These are phyloP conservation scores for Trichogramma evanescens DNA, from an alignment of 2,888 invertebrate genomes.

Conservation along the genomic window DNA sequence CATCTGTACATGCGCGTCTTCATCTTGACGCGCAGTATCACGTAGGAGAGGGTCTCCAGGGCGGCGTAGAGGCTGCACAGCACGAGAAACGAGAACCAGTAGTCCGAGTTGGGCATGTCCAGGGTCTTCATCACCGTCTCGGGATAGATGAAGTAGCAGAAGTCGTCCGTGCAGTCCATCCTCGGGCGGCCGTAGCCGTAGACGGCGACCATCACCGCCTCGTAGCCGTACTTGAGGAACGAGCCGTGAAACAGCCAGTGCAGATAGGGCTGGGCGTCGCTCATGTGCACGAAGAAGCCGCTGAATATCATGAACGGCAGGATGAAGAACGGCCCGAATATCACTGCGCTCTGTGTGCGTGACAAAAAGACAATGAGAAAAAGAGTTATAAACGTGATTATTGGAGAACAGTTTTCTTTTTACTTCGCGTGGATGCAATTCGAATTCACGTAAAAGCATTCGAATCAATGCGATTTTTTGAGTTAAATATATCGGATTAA, in stretches of 20 bases:
- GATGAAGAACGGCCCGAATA: slow-evolving; percentile 81
- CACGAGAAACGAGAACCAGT: slow-evolving; percentile 59
- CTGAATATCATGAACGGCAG: slow-evolving; percentile 86
- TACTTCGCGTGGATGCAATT: not conserved
- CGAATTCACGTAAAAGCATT: too few species aligned
- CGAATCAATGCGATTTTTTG: too few species aligned
- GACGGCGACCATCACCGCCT: slow-evolving; percentile 72
- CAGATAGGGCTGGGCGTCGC: slow-evolving; percentile 69
- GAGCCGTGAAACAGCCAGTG: slow-evolving; percentile 84
- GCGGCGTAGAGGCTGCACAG: slow-evolving; percentile 59
- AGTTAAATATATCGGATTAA: too few species aligned
- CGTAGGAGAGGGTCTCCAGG: slow-evolving; percentile 60
- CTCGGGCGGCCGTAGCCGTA: slow-evolving; percentile 71
- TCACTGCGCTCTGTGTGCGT: slow-evolving; percentile 67
- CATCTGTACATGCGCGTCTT: slow-evolving; percentile 42
- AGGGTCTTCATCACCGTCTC: slow-evolving; percentile 66
- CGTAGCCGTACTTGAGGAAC: slow-evolving; percentile 82
- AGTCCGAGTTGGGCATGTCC: slow-evolving; percentile 63
- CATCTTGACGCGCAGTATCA: slow-evolving; percentile 60
- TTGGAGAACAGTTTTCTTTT: not conserved
- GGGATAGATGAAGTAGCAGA: slow-evolving; percentile 69
- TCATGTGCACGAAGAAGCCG: slow-evolving; percentile 82
- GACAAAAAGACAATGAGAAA: not conserved
- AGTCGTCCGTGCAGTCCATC: slow-evolving; percentile 66
- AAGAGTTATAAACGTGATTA: not conserved